Conservation (phyloP, 2,113 vertebrate genomes). For the Acanthisitta chloris region DNA sequence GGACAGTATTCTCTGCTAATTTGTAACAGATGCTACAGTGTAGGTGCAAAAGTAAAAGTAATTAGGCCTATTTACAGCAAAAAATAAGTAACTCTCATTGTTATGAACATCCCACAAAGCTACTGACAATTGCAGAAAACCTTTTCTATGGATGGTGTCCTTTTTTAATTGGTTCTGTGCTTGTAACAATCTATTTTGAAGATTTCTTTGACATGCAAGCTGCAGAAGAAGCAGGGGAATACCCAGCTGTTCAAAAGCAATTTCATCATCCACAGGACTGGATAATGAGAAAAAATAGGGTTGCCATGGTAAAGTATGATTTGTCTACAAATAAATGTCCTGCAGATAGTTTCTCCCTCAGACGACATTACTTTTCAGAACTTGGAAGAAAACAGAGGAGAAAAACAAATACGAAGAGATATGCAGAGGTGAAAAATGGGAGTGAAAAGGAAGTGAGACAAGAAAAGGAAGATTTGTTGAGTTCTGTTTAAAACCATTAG, state of each 20-base stretch:
- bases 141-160: neutral
- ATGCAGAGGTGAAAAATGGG: neutral
- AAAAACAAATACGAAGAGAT: slow-evolving; percentile 29
- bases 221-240: neutral
- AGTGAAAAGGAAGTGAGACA: neutral
- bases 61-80: neutral
- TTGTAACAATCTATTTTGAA: neutral
- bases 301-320: slow-evolving; percentile 36
- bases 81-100: neutral
- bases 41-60: neutral
- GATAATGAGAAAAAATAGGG: neutral
- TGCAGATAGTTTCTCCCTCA: neutral
- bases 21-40: neutral
- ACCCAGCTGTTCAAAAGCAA: slow-evolving; percentile 4
- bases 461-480: neutral
- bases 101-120: neutral
- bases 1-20: neutral
- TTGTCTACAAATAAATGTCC: slow-evolving; percentile 43
- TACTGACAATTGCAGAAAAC: neutral
- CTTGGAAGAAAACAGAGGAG: slow-evolving; percentile 20
- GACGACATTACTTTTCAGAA: slow-evolving; percentile 44
- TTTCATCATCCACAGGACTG: neutral
- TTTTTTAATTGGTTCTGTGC: neutral
- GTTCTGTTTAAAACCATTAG: neutral
- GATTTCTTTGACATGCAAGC: neutral